Conservation (phyloP, 1,140 invertebrate genomes). For the Paraescarpia echinospica region DNA sequence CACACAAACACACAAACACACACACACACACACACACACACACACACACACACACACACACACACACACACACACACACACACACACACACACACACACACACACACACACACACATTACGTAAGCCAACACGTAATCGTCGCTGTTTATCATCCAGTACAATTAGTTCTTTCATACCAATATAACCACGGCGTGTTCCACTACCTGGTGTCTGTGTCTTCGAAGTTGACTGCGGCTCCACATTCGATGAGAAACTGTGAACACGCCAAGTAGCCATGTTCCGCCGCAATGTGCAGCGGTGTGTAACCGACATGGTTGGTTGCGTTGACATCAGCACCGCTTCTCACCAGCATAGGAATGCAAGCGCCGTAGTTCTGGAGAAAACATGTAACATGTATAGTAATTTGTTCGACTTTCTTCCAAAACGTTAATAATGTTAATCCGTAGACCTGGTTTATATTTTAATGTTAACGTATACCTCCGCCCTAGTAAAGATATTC, state of each 20-base stretch:
- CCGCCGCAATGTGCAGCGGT: conserved; percentile 81
- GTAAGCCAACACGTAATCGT: background rate
- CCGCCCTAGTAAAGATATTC: too few relatives aligned
- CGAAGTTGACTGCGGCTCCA: conserved; percentile 78
- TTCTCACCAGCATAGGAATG: conserved; percentile 58
- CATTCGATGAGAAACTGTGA: conserved; percentile 71
- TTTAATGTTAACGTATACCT: too few relatives aligned
- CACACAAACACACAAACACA: too few relatives aligned
- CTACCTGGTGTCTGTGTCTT: conserved; percentile 25
- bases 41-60: too few relatives aligned
- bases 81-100: conserved; percentile 35
- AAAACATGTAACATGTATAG: background rate
- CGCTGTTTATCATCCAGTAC: background rate
- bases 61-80: conserved; percentile 41
- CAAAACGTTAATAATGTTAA: too few relatives aligned
- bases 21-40: too few relatives aligned
- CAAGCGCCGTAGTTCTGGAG: conserved; percentile 71
- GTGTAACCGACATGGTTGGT: conserved; percentile 88
- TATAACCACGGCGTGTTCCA: background rate
- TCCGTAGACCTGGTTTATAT: too few relatives aligned
- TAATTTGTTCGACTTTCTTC: too few relatives aligned
- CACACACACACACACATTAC: conserved; percentile 8
- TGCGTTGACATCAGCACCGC: conserved; percentile 80
- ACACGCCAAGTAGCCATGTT: conserved; percentile 70
- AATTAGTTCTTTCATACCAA: background rate